A percentile compares a stretch with the other conserved stretches of the same genome.
Conservation (phyloP, 1,140 invertebrate genomes). For the Drosophila varians region DNA sequence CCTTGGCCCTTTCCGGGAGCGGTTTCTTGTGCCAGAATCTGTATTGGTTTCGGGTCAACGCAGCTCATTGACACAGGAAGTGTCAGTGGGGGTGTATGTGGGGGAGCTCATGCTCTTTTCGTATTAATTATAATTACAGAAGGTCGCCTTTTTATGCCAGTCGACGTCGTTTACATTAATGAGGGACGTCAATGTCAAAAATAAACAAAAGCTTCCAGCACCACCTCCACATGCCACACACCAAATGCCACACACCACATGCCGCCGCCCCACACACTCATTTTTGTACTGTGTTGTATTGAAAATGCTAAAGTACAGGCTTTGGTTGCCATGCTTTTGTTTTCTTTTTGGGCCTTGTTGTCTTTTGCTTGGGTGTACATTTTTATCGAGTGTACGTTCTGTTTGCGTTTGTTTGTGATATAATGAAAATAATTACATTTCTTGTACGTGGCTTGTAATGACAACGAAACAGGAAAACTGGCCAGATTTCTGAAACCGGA, state of each 20-base stretch:
- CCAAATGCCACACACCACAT: background rate
- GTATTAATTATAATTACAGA: conserved; percentile 80
- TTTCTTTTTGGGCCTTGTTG: conserved; percentile 20
- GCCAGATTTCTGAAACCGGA: conserved; percentile 16
- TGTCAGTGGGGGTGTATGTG: conserved; percentile 6
- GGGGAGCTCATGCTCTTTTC: conserved; percentile 60
- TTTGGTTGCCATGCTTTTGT: conserved; percentile 6
- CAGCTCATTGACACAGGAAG: conserved; percentile 30
- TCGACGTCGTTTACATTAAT: conserved; percentile 65
- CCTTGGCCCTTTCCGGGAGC: background rate
- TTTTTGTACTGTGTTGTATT: conserved; percentile 28
- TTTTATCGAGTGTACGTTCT: conserved; percentile 16
- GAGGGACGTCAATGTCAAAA: conserved; percentile 49
- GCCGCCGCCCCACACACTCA: background rate
- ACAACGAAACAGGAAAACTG: conserved; percentile 25
- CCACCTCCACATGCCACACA: background rate
- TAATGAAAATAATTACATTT: conserved; percentile 76
- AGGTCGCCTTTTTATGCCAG: conserved; percentile 57
- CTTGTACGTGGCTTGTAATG: conserved; percentile 58
- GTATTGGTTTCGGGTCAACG: conserved; percentile 64
- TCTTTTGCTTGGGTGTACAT: conserved; percentile 25
- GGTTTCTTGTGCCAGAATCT: conserved; percentile 2
- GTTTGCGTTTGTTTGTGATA: conserved; percentile 30
- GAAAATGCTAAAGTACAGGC: conserved; percentile 35
- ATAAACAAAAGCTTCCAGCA: conserved; percentile 35